Evolutionary conservation across 2,797 vertebrate species (phyloP), one percentile per base, ranked within the genome.

Genomic region (Centroberyx gerrardi): DNA sequence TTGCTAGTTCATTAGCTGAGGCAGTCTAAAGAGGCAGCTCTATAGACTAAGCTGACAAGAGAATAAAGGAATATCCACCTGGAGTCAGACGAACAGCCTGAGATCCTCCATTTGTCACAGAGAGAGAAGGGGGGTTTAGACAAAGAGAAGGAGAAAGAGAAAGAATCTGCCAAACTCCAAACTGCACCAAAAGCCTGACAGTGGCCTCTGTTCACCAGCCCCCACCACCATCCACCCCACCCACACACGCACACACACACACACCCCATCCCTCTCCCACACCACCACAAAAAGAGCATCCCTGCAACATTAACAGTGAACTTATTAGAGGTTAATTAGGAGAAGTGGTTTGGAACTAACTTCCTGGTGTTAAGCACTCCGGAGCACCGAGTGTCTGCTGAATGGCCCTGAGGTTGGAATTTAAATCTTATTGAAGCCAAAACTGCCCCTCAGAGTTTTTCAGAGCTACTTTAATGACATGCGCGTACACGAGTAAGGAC

Each of bases 281-380:
- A 79, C 71, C 40, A n/a, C 55, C 76, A 70, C 79, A 76, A 70
- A 85, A 86, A 88, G 62, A 77, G 81, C 80, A 79, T 81, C 72
- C 68, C 82, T 83, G 83, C 89, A 83, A 89, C 84, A 86, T 88
- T 87, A 90, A 85, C 83, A 84, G 76, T 64, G 72, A 74, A 88
- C 76, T 85, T 89, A 86, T 85, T 81, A 83, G 88, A 91, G 91
- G 87, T 92, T 92, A 91, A 93, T 93, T 90, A 92, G 86, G 65
- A 89, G 86, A 90, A 91, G 88, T 87, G 87, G 79, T 84, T 90
- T 84, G 87, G 86, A 89, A 90, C 88, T 89, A 92, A 92, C 88
- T 89, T 91, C 70, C 66, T 78, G 60, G 82, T 88, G 83, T 90
- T 90, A 87, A 88, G 83, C 85, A 84, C 88, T 88, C 69, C 74